Conservation (phyloP, 2,888 invertebrate species). For the Dysmachus trigonus region DNA sequence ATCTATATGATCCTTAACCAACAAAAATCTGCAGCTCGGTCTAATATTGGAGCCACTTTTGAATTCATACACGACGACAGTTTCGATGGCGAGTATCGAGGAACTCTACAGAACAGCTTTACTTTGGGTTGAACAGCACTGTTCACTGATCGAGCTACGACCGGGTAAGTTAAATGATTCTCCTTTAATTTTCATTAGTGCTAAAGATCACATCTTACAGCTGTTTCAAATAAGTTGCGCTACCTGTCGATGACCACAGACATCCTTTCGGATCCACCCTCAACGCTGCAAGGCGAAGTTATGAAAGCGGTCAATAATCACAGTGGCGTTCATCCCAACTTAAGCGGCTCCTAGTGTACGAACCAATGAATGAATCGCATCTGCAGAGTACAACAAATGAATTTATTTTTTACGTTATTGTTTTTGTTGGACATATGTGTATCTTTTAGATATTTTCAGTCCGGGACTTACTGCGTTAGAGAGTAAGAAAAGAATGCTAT, state of each 20-base stretch:
- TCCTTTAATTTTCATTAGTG: not conserved
- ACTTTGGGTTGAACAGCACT: constrained; percentile 96
- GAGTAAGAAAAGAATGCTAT: not conserved
- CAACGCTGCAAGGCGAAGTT: constrained; percentile 89
- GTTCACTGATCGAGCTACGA: constrained; percentile 91
- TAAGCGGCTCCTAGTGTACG: constrained; percentile 51
- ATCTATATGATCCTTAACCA: not conserved
- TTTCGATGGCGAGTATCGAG: constrained; percentile 89
- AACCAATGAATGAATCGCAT: constrained; percentile 40
- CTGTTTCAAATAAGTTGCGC: constrained; percentile 89
- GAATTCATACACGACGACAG: constrained; percentile 89
- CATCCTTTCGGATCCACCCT: constrained; percentile 85
- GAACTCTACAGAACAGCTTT: constrained; percentile 92
- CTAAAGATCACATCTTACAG: constrained; percentile 67
- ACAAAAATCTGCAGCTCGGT: constrained; percentile 76
- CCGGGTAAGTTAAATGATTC: constrained; percentile 73
- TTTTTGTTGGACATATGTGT: not conserved
- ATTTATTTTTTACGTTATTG: constrained; percentile 32
- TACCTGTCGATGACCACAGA: constrained; percentile 92
- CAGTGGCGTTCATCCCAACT: constrained; percentile 61
- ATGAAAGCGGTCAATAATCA: constrained; percentile 73
- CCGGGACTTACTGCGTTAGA: not conserved
- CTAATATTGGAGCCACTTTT: constrained; percentile 88
- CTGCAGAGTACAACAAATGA: constrained; percentile 35
- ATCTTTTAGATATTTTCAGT: not conserved